Evolutionary conservation across 2,888 invertebrate genomes (phyloP).

Genomic region (Coecobrya sp.): DNA sequence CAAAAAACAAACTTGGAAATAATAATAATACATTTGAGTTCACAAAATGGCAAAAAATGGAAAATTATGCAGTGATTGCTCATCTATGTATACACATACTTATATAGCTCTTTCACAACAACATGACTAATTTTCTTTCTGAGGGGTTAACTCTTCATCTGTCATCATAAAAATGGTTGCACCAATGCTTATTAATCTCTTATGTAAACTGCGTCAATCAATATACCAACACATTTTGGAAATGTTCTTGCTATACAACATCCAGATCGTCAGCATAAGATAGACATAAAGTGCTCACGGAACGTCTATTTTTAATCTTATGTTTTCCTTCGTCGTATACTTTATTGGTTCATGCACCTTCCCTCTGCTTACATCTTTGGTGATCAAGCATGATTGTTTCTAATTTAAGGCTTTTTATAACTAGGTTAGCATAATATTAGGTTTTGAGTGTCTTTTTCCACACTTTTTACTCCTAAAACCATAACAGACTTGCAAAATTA

Average conservation of each 20-base stretch:
- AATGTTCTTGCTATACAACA: background rate
- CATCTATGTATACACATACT: too few relatives aligned
- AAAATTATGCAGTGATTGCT: too few relatives aligned
- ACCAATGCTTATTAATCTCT: background rate
- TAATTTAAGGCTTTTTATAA: constrained; percentile 54
- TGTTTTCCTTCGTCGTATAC: background rate
- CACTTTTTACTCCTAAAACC: constrained; percentile 2
- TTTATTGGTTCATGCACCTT: constrained; percentile 52
- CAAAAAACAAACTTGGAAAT: too few relatives aligned
- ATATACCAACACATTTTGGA: background rate
- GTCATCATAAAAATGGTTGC: background rate
- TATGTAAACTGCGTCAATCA: background rate
- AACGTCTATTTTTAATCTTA: constrained; percentile 12
- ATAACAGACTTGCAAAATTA: background rate
- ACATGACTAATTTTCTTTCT: background rate
- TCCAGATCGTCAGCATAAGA: background rate
- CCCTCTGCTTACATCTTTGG: background rate
- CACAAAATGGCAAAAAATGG: too few relatives aligned
- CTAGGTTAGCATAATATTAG: constrained; percentile 59
- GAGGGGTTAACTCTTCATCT: background rate
- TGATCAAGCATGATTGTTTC: constrained; percentile 29
- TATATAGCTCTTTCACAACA: too few relatives aligned
- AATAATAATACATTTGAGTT: too few relatives aligned
- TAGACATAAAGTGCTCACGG: background rate
- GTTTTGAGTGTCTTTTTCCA: background rate